phyloP scores from a whole-genome alignment of 1,140 invertebrate genomes.

The Drosophila sulfurigaster region DNA sequence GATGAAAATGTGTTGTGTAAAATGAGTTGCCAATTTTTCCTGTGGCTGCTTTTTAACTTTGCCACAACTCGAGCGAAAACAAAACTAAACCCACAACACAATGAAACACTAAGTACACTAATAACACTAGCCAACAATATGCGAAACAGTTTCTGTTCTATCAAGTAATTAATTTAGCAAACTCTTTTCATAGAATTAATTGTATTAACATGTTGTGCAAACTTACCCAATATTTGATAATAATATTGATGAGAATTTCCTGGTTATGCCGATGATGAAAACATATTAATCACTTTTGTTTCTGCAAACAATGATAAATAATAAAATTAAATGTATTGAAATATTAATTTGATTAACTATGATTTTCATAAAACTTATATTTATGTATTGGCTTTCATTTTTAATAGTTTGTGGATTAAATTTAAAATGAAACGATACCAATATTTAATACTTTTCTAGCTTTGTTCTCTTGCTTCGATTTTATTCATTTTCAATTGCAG shows the following conservation, averaged over 20 bases:
- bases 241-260: not conserved
- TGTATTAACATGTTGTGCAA: not conserved
- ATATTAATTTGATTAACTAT: not conserved
- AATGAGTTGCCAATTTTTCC: slow-evolving; percentile 49
- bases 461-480: too few species aligned
- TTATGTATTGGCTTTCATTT: too few species aligned
- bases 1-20: slow-evolving; percentile 63
- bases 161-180: too few species aligned
- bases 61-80: slow-evolving; percentile 9
- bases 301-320: too few species aligned
- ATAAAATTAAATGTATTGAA: too few species aligned
- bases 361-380: not conserved
- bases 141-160: not conserved
- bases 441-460: too few species aligned
- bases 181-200: too few species aligned
- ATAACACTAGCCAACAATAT: slow-evolving; percentile 13
- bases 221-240: not conserved
- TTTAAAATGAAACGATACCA: too few species aligned
- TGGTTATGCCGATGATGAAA: too few species aligned
- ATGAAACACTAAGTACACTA: slow-evolving; percentile 7
- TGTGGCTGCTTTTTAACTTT: slow-evolving; percentile 19
- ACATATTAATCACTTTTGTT: too few species aligned
- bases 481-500: too few species aligned
- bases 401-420: too few species aligned
- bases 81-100: slow-evolving; percentile 10